Percentiles rank a stretch among this genome's conserved stretches.
Conservation (phyloP, 2,113 vertebrate genomes). For the Neolamprologus ventralis region DNA sequence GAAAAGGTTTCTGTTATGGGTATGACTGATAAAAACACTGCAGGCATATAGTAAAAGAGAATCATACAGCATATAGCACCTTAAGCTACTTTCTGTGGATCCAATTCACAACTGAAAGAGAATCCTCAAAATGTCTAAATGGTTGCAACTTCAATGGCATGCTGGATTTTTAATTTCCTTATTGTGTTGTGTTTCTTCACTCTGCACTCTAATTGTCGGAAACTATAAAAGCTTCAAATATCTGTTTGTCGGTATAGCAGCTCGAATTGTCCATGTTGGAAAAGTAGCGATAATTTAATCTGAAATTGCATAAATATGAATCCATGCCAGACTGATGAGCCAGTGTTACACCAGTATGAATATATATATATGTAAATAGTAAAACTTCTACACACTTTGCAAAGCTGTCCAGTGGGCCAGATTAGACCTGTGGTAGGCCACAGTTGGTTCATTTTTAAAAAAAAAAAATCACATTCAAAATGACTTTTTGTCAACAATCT, state of each 20-base stretch:
- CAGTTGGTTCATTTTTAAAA: fast-evolving
- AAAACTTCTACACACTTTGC: not conserved
- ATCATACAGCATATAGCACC: not conserved
- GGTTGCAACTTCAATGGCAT: not conserved
- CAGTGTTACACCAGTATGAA: not conserved
- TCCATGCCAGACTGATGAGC: not conserved
- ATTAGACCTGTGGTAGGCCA: not conserved
- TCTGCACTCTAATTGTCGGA: not conserved
- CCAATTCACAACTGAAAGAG: not conserved
- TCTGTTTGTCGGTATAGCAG: not conserved
- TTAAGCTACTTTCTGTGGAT: not conserved
- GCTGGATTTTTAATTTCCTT: not conserved
- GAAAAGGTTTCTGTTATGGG: not conserved
- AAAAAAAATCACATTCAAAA: not conserved
- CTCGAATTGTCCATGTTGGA: not conserved
- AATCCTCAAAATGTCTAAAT: not conserved
- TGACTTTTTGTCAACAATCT: not conserved
- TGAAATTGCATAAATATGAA: not conserved
- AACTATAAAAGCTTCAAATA: not conserved
- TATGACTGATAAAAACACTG: not conserved
- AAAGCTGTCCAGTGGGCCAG: not conserved
- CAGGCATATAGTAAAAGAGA: not conserved
- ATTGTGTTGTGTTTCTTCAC: not conserved
- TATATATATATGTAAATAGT: not conserved
- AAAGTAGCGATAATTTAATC: not conserved